These are phyloP conservation scores for Oreochromis grahami DNA, from an alignment of 2,797 vertebrate species.

Conservation along the genomic window DNA sequence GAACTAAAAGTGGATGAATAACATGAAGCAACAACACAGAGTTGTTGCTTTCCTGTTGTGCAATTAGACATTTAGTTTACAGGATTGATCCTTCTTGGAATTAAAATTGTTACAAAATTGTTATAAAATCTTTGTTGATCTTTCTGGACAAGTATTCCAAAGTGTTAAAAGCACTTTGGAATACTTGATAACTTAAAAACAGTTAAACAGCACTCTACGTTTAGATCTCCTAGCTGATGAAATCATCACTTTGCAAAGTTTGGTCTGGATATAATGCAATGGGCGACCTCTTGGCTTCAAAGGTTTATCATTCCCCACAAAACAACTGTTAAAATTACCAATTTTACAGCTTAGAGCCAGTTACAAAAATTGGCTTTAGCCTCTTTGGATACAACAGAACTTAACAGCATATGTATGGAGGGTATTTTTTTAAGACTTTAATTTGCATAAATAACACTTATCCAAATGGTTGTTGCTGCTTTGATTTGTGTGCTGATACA, in stretches of 20 bases:
- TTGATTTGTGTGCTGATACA: neutral
- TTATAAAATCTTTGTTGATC: slow-evolving; percentile 37
- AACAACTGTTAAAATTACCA: neutral
- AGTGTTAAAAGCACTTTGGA: neutral
- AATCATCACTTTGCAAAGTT: neutral
- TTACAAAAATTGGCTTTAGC: neutral
- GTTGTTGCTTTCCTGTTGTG: slow-evolving; percentile 17
- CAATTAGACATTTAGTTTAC: slow-evolving; percentile 13
- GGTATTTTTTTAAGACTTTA: neutral
- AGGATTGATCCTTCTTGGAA: neutral
- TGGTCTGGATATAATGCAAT: neutral
- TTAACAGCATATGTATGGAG: too few species aligned
- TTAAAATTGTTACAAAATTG: slow-evolving; percentile 15
- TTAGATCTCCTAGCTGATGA: neutral
- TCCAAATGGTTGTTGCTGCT: neutral
- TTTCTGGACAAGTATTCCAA: slow-evolving; percentile 1
- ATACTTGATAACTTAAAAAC: neutral
- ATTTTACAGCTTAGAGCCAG: neutral
- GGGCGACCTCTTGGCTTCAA: neutral
- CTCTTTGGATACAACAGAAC: too few species aligned
- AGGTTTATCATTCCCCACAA: neutral
- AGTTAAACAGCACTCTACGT: neutral
- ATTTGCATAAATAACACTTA: neutral
- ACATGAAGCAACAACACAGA: slow-evolving; percentile 1
- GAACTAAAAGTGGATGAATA: slow-evolving; percentile 5